Evolutionary conservation across 2,797 vertebrate genomes (phyloP), one percentile per base, ranked within the genome.

Genomic region (Chromobotia macracanthus): DNA sequence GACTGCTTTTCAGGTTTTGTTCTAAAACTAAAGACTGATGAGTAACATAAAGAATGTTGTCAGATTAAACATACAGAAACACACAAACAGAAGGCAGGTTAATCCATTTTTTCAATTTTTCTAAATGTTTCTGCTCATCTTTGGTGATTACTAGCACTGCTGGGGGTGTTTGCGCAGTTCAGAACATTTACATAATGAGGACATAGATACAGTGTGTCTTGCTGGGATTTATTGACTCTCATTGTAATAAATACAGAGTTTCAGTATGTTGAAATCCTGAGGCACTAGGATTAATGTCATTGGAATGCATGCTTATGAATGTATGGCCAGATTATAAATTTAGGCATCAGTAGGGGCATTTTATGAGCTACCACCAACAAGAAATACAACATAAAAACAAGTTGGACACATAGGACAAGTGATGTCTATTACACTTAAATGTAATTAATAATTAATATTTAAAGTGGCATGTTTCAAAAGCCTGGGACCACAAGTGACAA

Each of bases 61-160:
- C 83, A 89, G 84, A 90, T 87, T 92, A 92, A 92, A 93, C 90
- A 92, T 61, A 53, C 0, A 15, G n/a, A 77, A 35, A 72, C 38
- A 7, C 58, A 77, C 13, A 38, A 38, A 38, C 3, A 25, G n/a
- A 50, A 44, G 15, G 46, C 35, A 38, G 18, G 61, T 63, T 72
- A n/a, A 48, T 7, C 15, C 5, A 67, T 68, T 48, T 67, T 51
- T 83, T 81, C 56, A 21, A 16, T 72, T 79, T 81, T 19, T 44
- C 2, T 44, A 44, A 10, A 44, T 44, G 12, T 67, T 67, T 70
- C 12, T 21, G 23, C 21, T 38, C 48, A 5, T 41, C 3, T 9
- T 21, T 35, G 7, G 35, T 5, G 16, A 18, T 72, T 55, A 72
- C 16, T 41, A 60, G 12, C 23, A 60, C 12, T 60, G 9, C 1